Base-by-base conservation (phyloP, 1,140 invertebrate species). In the Procambarus clarkii region DNA sequence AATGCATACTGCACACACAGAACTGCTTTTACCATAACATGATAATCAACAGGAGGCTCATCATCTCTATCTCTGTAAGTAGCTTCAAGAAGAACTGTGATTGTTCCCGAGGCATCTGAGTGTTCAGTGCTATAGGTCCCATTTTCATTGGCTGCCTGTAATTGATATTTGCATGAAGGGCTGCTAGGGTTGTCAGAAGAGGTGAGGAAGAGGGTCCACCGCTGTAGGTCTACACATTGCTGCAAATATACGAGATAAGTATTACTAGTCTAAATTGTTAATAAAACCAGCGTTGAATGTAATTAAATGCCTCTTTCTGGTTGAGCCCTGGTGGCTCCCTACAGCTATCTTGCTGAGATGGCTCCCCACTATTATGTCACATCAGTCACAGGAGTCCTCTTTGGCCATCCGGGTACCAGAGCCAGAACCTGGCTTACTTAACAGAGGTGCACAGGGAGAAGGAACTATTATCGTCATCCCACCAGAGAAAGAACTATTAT, bases 161-260 rank as follows among this genome's bases (percentile, higher is more conserved):
- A n/a, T 3, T 48, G 24, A 24, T 34, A 4, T 34, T 34, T 71
- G 69, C 21, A 24, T 58, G 50, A 45, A 80, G 64, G 44, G 45
- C 44, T 60, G 50, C 58, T 71, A n/a, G 34, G 64, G 13, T 71
- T 82, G 64, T 60, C 64, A 18, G 79, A 50, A 9, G 81, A 50
- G n/a, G 81, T 58, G 34, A 89, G 48, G 71, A 89, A 89, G 80
- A 89, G 81, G 48, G 88, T 89, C 88, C 88, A 89, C 46, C 88
- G 80, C 48, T 89, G 78, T 9, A 89, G 88, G 50, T 89, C 88
- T 15, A 89, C 88, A 71, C 80, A 48, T 89, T 89, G 88, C 88
- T 89, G 80, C 4, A 58, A 83, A 64, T 4, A 64, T 15, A 4
- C 18, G 5, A 64, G 18, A 18, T 3, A 11, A 64, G 4, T 64